Evolutionary conservation across 1,140 invertebrate genomes (phyloP), one percentile per base, ranked within the genome.

Genomic region (Drosophila nasuta): DNA sequence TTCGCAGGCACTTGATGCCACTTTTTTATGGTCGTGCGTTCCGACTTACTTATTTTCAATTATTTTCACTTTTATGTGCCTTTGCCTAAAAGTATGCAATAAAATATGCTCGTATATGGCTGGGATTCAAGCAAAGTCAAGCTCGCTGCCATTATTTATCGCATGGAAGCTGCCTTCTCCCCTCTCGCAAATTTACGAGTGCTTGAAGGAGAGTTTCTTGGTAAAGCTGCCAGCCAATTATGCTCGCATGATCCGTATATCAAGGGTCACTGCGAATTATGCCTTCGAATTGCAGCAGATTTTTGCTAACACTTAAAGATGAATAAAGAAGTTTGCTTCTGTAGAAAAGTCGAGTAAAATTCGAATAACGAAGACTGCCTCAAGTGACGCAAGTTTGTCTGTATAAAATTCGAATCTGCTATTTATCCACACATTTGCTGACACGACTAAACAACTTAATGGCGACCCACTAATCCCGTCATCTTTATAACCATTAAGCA

Each of bases 31-130:
- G 46, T 13, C 38, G 8, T 45, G 17, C 8, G 30, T 54, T 62
- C 13, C 13, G 62, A 41, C 41, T 64, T 62, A 58, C 30, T 72
- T 72, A 52, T 72, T 72, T 66, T 64, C 45, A 72, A 58, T 66
- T 66, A 66, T 66, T 43, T 25, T 38, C 11, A 15, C 15, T 56
- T 62, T 63, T 75, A 63, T 75, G 51, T 57, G 51, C 33, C 28
- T 8, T 15, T 11, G n/a, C 38, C 49, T 38, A 5, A 74, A 74
- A 74, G 48, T 69, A 69, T 7, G 66, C 35, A 57, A 70, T 75
- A 75, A 75, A 70, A 75, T 52, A 28, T 64, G 41, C n/a, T 13
- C n/a, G 41, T 43, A 67, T 45, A 63, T 38, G 51, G 28, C n/a
- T 28, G 54, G 54, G 33, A 38, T 8, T 7, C 33, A 57, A 41